Base-by-base conservation (phyloP, 2,888 invertebrate species). In the Agriotes lineatus region DNA sequence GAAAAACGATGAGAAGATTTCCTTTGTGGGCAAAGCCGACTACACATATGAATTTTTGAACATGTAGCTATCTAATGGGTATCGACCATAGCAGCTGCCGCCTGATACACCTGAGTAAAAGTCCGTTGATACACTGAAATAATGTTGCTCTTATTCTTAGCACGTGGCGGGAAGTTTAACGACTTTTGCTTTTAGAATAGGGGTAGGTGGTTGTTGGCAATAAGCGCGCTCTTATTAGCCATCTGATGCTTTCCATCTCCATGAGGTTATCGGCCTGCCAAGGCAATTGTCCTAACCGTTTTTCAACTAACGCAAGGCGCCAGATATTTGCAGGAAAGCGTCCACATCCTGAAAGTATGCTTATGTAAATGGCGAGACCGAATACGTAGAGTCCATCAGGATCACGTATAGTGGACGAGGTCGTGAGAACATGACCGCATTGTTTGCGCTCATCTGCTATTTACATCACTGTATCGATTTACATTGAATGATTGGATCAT, bases 111-210 rank as follows among this genome's bases (percentile, higher is more conserved):
- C 78, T 78, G 79, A 79, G 74, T 71, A 73, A 74, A 77, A 77
- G 76, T 77, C 74, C 76, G 79, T 79, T 80, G 76, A 76, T 76
- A 71, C 72, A 75, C 69, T 72, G 73, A 77, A 67, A 75, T 76
- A 74, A 77, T 75, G 76, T 77, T 75, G 75, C 74, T 77, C 75
- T 77, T 75, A 77, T 75, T 77, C 76, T 77, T 74, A 73, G 75
- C 78, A 79, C 79, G 78, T 79, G 79, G 74, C 76, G 71, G 74
- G 73, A 73, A 72, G 74, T 75, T 69, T 77, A 79, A 79, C 79
- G 78, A 78, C 78, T 78, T 75, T 76, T 76, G 67, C 74, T 75
- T 71, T 72, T 70, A 73, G 66, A 62, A 75, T 75, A 70, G 72
- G 76, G 75, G 74, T 74, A 72, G 72, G 69, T 72, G 61, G 62